Percentiles rank a stretch among this genome's conserved stretches.
Evolutionary conservation across 2,113 vertebrate genomes (phyloP).

Genomic region (mouse (Mus musculus)): DNA sequence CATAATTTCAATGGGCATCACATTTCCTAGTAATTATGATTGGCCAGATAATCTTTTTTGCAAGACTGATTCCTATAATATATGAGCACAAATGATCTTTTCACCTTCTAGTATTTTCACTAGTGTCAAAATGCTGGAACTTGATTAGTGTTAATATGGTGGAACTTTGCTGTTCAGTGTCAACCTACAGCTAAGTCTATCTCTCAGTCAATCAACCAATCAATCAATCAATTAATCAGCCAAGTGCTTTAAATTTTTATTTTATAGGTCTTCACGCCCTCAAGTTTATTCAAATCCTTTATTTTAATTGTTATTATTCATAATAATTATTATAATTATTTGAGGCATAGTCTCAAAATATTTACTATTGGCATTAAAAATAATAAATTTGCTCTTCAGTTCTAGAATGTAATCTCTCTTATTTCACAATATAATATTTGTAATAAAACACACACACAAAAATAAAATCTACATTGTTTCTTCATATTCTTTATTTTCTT

Average conservation of each 20-base stretch:
- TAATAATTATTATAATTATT: neutral
- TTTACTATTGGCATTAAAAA: neutral
- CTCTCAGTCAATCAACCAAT: neutral
- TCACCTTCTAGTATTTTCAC: neutral
- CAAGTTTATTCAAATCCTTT: neutral
- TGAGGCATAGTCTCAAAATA: neutral
- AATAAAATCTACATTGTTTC: neutral
- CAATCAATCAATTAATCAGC: too few species aligned
- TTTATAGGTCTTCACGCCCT: neutral
- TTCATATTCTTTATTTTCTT: neutral
- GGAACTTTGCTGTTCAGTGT: too few species aligned
- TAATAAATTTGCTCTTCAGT: neutral
- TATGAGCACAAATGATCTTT: neutral
- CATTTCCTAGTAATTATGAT: neutral
- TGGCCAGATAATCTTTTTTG: neutral
- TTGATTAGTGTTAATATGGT: too few species aligned
- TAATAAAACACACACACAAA: constrained; percentile 15
- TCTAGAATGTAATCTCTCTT: neutral
- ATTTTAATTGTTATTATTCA: neutral
- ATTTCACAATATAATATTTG: neutral
- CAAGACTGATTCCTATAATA: neutral
- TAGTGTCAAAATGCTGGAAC: neutral
- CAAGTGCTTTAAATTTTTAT: neutral
- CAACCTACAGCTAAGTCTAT: too few species aligned
- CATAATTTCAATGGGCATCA: neutral